Base-by-base conservation (phyloP, 2,797 vertebrate genomes). In the Avahi laniger region DNA sequence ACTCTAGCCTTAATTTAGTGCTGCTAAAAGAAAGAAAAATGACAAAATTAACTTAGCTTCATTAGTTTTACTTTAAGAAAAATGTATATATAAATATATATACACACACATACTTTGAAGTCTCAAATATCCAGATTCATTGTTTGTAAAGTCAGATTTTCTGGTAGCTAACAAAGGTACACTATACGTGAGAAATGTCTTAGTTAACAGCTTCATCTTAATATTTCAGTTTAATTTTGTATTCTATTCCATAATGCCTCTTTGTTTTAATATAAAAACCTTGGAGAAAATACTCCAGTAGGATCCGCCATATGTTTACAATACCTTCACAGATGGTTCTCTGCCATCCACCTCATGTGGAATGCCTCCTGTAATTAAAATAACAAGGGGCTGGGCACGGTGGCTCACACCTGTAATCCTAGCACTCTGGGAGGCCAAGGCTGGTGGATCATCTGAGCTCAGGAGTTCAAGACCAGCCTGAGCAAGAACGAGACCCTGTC, bases 11-110 rank as follows among this genome's bases (percentile, higher is more conserved):
- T 88, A 52, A 67, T 88, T 90, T 80, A 91, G 30, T 65, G 15
- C 46, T 82, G 13, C 22, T 96, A n/a, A 95, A 92, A 92, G 43
- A 83, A 78, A 90, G 38, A 22, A 65, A 94, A 94, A 75, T 18
- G 9, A 89, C 33, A 73, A 13, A 89, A 92, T 84, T 63, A 41
- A 81, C 46, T 65, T 48, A 84, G 30, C n/a, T 52, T 79, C 30
- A 50, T 48, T 93, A 86, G 48, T 82, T 94, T 95, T 83, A 81
- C 43, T 85, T 82, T 91, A 59, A 69, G 54, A 12, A 41, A 80
- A 84, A n/a, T 35, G 12, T 11, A 57, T 14, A 30, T 24, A 30
- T 14, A 61, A 38, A 46, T 63, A 24, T 7, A n/a, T 7, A 38
- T 17, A 59, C 4, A 57, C 35, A 79, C 9, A 65, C 10, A 73